These are phyloP conservation scores for Reticulitermes lucifugus DNA, from an alignment of 2,888 invertebrate species.

Conservation along the genomic window DNA sequence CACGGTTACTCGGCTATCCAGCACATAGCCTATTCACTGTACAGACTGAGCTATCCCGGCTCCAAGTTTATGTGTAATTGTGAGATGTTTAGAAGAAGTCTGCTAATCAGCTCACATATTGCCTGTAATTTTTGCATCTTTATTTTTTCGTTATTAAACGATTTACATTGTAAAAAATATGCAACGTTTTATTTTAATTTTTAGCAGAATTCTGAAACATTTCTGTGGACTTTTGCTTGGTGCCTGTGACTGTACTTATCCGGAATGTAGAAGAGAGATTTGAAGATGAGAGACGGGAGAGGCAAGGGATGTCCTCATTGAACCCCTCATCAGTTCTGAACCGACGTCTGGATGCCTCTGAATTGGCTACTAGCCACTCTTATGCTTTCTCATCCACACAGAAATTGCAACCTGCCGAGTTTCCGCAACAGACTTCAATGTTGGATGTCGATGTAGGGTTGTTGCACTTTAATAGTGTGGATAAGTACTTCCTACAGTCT, in stretches of 20 bases:
- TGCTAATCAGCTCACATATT: too few species aligned
- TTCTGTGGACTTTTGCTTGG: neutral
- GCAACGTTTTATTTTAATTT: too few species aligned
- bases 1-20: too few species aligned
- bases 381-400: neutral
- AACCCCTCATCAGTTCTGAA: constrained; percentile 24
- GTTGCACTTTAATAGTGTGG: neutral
- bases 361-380: constrained; percentile 22
- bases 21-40: too few species aligned
- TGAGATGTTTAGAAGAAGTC: too few species aligned
- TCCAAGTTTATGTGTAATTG: too few species aligned
- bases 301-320: neutral
- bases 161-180: too few species aligned
- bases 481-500: neutral
- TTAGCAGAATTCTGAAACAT: too few species aligned
- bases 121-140: too few species aligned
- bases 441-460: neutral
- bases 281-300: constrained; percentile 20
- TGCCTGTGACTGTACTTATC: constrained; percentile 1
- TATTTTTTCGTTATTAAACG: too few species aligned
- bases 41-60: too few species aligned
- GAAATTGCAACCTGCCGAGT: constrained; percentile 25
- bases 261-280: neutral
- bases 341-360: constrained; percentile 11
- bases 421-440: neutral